A percentile compares a stretch with the other conserved stretches of the same genome.
Conservation (phyloP, 2,888 invertebrate species). For the Pinctada fucata region DNA sequence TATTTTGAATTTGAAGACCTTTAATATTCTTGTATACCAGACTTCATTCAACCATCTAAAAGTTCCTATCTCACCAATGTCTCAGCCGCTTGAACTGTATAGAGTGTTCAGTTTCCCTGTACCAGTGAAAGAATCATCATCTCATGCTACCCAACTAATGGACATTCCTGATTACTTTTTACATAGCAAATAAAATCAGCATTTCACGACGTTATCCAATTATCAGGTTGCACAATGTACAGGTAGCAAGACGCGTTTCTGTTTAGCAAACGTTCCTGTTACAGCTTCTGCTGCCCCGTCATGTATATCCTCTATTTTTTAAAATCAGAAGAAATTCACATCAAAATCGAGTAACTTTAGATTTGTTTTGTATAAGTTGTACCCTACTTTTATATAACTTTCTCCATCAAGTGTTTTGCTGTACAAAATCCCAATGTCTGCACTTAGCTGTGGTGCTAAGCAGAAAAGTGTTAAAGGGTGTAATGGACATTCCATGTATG, state of each 20-base stretch:
- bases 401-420: conserved; percentile 8
- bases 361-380: neutral
- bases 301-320: conserved; percentile 17
- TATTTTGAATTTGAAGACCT: too few relatives aligned
- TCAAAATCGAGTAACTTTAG: conserved; percentile 11
- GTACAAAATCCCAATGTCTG: conserved; percentile 12
- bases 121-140: conserved; percentile 36
- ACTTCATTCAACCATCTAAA: neutral
- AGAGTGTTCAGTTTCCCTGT: conserved; percentile 31
- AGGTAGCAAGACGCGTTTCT: neutral
- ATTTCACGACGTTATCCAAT: conserved; percentile 22
- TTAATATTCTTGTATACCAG: neutral
- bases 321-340: neutral
- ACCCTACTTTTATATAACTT: conserved; percentile 1
- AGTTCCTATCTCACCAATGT: conserved; percentile 23
- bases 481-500: conserved; percentile 20
- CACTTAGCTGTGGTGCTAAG: conserved; percentile 2
- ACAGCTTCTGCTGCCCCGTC: neutral
- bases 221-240: conserved; percentile 4
- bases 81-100: conserved; percentile 26
- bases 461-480: conserved; percentile 20
- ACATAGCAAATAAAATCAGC: conserved; percentile 27
- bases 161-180: conserved; percentile 30
- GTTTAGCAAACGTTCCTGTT: neutral
- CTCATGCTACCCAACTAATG: conserved; percentile 38